Evolutionary conservation across 2,888 invertebrate genomes (phyloP), one percentile per base, ranked within the genome.

Genomic region (Nomada hirtipes): DNA sequence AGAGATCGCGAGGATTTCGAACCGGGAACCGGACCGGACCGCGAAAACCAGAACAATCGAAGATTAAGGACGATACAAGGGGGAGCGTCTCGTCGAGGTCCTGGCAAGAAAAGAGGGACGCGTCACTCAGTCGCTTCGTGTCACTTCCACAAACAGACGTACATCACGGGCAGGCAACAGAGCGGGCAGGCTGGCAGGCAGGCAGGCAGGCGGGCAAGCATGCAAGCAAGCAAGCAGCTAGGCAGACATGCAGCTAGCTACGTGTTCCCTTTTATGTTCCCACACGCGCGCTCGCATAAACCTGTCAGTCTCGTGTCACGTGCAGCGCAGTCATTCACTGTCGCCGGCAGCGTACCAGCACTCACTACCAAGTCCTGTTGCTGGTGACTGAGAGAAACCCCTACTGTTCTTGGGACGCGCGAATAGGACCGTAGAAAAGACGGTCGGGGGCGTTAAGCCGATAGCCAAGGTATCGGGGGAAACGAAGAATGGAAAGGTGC

Each of bases 71-170:
- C 73, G 76, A 75, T 59, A 75, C 71, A 53, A 83, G 60, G 78
- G 72, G 76, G 59, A 55, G 59, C 57, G 72, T 69, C 36, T 36
- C 47, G 15, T 11, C 15, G 71, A 79, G 76, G 68, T 75, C 81
- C 83, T 84, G 84, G 79, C 79, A 76, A 82, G 65, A 85, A 59
- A 87, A 91, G 91, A 92, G 88, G 91, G 91, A 92, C 90, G 90
- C 90, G 93, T 93, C 93, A 93, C 91, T 93, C 93, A 92, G 90
- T 93, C 89, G 89, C 89, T 90, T 87, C 91, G 91, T 92, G 93
- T 93, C 93, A 93, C 92, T 93, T 93, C 92, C 93, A 93, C 93
- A 93, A 93, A 92, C 93, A 92, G 92, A 92, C 92, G 92, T 93
- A 93, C 93, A 93, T 93, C 93, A 93, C 90, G 90, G 89, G 87